Conservation (phyloP, 2,888 invertebrate species). For the Deroplatys truncata region DNA sequence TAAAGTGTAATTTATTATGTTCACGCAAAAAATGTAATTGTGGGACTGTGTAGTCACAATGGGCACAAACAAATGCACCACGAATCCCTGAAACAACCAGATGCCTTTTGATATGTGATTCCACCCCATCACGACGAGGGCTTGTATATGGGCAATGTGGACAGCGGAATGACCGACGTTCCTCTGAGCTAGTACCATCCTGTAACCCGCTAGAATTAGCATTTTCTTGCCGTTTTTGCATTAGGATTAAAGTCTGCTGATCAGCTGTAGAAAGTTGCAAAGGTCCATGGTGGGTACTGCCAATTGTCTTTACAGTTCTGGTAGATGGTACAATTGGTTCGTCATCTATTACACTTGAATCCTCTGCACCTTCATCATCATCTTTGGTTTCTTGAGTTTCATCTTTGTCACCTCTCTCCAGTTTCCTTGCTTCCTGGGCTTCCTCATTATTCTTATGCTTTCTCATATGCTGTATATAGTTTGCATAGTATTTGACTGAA, state of each 20-base stretch:
- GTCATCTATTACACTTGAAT: not conserved
- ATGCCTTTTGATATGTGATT: slow-evolving; percentile 73
- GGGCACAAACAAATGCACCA: slow-evolving; percentile 66
- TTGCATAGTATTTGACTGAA: slow-evolving; percentile 81
- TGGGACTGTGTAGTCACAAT: slow-evolving; percentile 76
- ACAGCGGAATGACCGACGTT: slow-evolving; percentile 64
- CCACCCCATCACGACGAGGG: slow-evolving; percentile 65
- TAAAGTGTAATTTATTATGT: slow-evolving; percentile 75
- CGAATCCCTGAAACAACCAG: slow-evolving; percentile 54
- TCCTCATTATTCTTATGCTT: slow-evolving; percentile 72
- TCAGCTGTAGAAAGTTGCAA: slow-evolving; percentile 58
- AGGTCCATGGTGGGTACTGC: slow-evolving; percentile 43
- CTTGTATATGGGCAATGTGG: slow-evolving; percentile 77
- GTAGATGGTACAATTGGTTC: not conserved
- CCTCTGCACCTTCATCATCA: slow-evolving; percentile 23
- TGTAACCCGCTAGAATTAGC: slow-evolving; percentile 38
- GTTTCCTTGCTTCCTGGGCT: slow-evolving; percentile 54
- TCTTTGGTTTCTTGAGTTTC: not conserved
- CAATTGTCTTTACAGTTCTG: slow-evolving; percentile 25
- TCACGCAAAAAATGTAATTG: slow-evolving; percentile 71
- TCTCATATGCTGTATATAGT: slow-evolving; percentile 75
- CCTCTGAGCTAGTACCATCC: slow-evolving; percentile 36
- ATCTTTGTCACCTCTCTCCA: not conserved
- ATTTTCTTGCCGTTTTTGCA: slow-evolving; percentile 53
- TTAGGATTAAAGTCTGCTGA: slow-evolving; percentile 57